Evolutionary conservation across 2,113 vertebrate genomes (phyloP), one percentile per base, ranked within the genome.

Genomic region (Empidonax traillii): DNA sequence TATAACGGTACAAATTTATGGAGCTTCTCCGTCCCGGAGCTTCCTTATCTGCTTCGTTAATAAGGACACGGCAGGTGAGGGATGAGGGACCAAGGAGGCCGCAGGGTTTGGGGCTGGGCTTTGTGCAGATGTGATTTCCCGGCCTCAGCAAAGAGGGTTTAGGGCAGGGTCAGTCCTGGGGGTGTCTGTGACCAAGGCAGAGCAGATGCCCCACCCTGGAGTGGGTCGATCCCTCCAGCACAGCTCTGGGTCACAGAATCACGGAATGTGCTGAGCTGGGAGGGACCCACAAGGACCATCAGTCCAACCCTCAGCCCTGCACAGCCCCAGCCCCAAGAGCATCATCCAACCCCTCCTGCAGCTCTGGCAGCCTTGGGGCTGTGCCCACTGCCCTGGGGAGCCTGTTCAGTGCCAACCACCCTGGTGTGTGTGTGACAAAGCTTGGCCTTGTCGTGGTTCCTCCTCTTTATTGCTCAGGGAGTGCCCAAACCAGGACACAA

Each of bases 221-320:
- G 24, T 22, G 37, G 53, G 37, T 52, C 44, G 33, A 39, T 5
- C 12, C n/a, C 37, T 51, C 55, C 28, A 15, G 51, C 20, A 17
- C 6, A 0, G 43, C 35, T 44, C 47, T 0, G 2, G 30, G 30
- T 49, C 31, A 27, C 22, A 24, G 61, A 28, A 28, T 41, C 25
- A 8, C 5, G 17, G 25, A n/a, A 28, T 62, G 5, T 19, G 3
- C 59, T 39, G 59, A 41, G 61, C 61, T 19, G 61, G 37, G 35
- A 59, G 22, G 17, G 61, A 41, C 25, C 17, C 37, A 39, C 61
- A 62, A 19, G 12, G 25, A 28, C 19, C 37, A 41, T 33, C 9
- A 8, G 25, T 62, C 25, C 37, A 41, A 27, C 37, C 19, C 58
- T 33, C 31, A 20, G 31, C 53, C 19, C 31, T 33, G 53, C 53